Conservation (phyloP, 2,888 invertebrate species). For the Heteromyza rotundicornis region DNA sequence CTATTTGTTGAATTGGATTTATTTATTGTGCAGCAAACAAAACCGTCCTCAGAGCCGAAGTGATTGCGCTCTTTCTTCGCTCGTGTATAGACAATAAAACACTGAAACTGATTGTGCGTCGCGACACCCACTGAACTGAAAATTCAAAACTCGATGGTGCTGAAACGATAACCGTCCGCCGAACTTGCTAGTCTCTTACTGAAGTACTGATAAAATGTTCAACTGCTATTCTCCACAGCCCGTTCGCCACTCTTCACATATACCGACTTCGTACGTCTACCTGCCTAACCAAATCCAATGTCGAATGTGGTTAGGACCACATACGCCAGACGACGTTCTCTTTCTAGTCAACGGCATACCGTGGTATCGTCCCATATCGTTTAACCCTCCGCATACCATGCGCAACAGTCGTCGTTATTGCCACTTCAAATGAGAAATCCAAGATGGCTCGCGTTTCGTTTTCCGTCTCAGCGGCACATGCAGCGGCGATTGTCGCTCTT, state of each 20-base stretch:
- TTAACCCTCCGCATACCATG: conserved; percentile 39
- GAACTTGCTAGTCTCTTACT: conserved; percentile 35
- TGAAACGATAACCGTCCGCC: conserved; percentile 37
- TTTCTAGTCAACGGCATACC: neutral
- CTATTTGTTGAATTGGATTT: too few relatives aligned
- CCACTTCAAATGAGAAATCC: conserved; percentile 44
- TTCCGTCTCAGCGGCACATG: conserved; percentile 14
- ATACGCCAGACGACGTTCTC: too few relatives aligned
- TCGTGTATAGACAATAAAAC: conserved; percentile 31
- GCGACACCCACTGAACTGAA: neutral
- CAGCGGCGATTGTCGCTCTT: neutral
- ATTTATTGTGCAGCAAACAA: too few relatives aligned
- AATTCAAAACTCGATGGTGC: too few relatives aligned
- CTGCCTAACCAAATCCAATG: neutral
- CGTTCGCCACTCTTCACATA: too few relatives aligned
- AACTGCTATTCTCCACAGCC: neutral
- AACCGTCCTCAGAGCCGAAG: neutral
- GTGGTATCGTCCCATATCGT: conserved; percentile 12
- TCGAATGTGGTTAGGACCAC: too few relatives aligned
- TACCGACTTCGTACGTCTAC: too few relatives aligned
- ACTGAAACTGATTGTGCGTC: conserved; percentile 22
- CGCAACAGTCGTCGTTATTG: conserved; percentile 24
- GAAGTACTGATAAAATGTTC: neutral
- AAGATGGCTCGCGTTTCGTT: conserved; percentile 50
- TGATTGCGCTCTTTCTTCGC: too few relatives aligned